Evolutionary conservation across 2,888 invertebrate genomes (phyloP).

Genomic region (Endotricha flammealis): DNA sequence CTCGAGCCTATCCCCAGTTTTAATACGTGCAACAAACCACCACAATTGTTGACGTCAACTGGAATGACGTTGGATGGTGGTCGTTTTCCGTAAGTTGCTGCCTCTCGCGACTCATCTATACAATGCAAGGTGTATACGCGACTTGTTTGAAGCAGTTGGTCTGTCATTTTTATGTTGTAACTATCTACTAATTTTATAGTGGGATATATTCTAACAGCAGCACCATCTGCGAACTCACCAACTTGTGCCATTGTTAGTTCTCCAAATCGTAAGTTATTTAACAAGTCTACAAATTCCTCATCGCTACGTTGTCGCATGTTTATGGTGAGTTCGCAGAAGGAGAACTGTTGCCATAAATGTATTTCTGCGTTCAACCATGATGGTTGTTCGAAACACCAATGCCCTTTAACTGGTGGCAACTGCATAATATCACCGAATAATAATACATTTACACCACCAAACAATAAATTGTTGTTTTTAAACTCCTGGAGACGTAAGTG

Average conservation of each 20-base stretch:
- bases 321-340: conserved; percentile 31
- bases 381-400: conserved; percentile 11
- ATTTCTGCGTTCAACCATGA: conserved; percentile 18
- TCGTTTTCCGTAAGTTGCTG: too few species aligned
- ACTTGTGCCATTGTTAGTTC: conserved; percentile 8
- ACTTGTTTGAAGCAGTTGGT: conserved; percentile 8
- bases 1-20: too few species aligned
- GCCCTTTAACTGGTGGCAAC: conserved; percentile 25
- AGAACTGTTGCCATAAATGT: conserved; percentile 26
- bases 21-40: too few species aligned
- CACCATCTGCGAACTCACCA: too few species aligned
- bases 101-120: too few species aligned
- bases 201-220: too few species aligned
- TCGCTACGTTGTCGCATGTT: conserved; percentile 37
- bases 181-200: too few species aligned
- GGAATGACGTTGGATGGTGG: too few species aligned
- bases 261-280: conserved; percentile 27
- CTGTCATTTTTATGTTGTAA: conserved; percentile 18
- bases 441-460: conserved; percentile 21
- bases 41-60: too few species aligned
- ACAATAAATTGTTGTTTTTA: conserved; percentile 21
- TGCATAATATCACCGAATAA: conserved; percentile 25
- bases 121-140: too few species aligned
- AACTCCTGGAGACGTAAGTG: conserved; percentile 21
- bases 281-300: conserved; percentile 23